These are phyloP conservation scores for Cochlearius cochlearius DNA, from an alignment of 2,113 vertebrate genomes.

Conservation along the genomic window DNA sequence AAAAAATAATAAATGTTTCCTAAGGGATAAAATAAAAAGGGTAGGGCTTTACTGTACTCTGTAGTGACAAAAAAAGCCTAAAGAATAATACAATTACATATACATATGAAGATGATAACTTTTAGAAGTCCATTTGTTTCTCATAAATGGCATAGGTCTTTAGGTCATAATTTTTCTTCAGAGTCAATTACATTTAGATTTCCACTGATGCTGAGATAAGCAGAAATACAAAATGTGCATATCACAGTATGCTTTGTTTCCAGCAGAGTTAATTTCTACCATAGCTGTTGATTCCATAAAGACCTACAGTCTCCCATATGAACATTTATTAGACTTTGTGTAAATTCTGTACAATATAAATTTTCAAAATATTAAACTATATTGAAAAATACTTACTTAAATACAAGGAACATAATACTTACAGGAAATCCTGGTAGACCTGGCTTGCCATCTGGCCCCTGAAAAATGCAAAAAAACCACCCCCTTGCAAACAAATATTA, in stretches of 20 bases:
- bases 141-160: background rate
- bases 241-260: background rate
- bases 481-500: background rate
- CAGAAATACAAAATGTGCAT: background rate
- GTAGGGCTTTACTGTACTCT: background rate
- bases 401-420: constrained; percentile 61
- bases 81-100: background rate
- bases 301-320: background rate
- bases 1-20: background rate
- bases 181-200: background rate
- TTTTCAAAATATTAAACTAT: background rate
- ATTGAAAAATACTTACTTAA: background rate
- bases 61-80: background rate
- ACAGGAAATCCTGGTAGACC: constrained; percentile 90
- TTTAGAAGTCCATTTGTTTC: background rate
- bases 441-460: constrained; percentile 86
- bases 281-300: background rate
- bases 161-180: background rate
- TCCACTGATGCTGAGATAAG: background rate
- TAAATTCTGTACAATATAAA: background rate
- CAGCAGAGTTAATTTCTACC: background rate
- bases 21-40: background rate
- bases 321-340: background rate
- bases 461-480: constrained; percentile 44
- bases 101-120: background rate